Base-by-base conservation (phyloP, 2,113 vertebrate genomes). In the Muntiacus muntjak region DNA sequence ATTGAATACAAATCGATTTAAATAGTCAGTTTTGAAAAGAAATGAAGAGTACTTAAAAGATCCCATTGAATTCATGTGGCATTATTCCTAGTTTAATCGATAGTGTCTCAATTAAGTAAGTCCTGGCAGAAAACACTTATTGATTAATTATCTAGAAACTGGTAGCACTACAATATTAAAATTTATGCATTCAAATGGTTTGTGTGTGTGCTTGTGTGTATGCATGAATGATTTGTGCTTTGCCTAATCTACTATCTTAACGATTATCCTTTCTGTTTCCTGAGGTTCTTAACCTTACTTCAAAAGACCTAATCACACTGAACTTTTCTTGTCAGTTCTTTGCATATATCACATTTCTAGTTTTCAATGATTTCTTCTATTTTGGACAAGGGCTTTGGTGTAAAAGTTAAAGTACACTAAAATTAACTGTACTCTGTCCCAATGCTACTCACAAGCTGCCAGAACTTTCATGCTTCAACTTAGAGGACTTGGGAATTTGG, bases 41-140 rank as follows among this genome's bases (percentile, higher is more conserved):
- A 82, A 45, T 87, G 9, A 96, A 96, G 60, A 91, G 40, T 94
- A 93, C 55, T 82, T 93, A 74, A 95, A 96, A 95, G 30, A 94
- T 97, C 60, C 91, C 88, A 94, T 54, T 97, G 85, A 71, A 76
- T 90, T 7, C 40, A 12, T 91, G 57, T 95, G 83, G 74, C 67
- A 90, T 96, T 87, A 96, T 90, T 96, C 50, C 55, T 88, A 60
- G 33, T 87, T 90, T 87, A 94, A 91, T 57, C 17, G 15, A 74
- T 87, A 96, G 17, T 71, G 4, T 84, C 16, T 97, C 57, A 93
- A 60, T 52, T 93, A 89, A 95, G 57, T 79, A 26, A 94, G 43
- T 82, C 57, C 43, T 94, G 12, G 19, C 2, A 95, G 62, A 90
- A 96, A 96, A 87, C 26, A 94, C 21, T 83, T 62, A 79, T 17